These are phyloP conservation scores for Bungarus multicinctus DNA, from an alignment of 2,113 vertebrate genomes.

Conservation along the genomic window DNA sequence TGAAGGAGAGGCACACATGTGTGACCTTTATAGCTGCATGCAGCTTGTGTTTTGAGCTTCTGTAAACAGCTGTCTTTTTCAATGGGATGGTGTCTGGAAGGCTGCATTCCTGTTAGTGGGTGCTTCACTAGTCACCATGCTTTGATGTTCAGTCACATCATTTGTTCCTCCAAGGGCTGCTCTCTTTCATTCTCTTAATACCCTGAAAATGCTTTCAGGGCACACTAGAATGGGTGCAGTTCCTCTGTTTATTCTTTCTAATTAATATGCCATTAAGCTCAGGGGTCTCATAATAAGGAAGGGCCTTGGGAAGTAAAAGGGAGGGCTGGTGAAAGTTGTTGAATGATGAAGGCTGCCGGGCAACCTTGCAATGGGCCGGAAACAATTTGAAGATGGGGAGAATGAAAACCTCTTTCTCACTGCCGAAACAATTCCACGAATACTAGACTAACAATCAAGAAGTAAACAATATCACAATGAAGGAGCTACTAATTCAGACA, in stretches of 20 bases:
- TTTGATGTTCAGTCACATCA: neutral
- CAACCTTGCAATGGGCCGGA: neutral
- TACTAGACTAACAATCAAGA: neutral
- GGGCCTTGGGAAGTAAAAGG: neutral
- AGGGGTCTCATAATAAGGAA: neutral
- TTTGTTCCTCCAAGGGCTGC: neutral
- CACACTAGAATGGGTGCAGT: neutral
- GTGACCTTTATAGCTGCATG: neutral
- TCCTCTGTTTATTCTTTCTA: constrained; percentile 47
- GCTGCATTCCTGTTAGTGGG: neutral
- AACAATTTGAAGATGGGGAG: accelerated
- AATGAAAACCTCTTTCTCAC: accelerated
- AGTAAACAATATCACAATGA: neutral
- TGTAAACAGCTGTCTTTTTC: neutral
- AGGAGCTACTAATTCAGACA: neutral
- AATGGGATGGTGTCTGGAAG: neutral
- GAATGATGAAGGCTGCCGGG: constrained; percentile 29
- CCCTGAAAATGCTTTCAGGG: neutral
- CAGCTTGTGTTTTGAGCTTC: neutral
- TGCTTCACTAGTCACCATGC: neutral
- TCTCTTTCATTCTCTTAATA: constrained; percentile 1
- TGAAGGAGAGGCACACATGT: neutral
- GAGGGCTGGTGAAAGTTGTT: constrained; percentile 11
- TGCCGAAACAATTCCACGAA: neutral
- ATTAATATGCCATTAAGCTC: constrained; percentile 31